Conservation (phyloP, 2,113 vertebrate species). For the Zosterops lateralis region DNA sequence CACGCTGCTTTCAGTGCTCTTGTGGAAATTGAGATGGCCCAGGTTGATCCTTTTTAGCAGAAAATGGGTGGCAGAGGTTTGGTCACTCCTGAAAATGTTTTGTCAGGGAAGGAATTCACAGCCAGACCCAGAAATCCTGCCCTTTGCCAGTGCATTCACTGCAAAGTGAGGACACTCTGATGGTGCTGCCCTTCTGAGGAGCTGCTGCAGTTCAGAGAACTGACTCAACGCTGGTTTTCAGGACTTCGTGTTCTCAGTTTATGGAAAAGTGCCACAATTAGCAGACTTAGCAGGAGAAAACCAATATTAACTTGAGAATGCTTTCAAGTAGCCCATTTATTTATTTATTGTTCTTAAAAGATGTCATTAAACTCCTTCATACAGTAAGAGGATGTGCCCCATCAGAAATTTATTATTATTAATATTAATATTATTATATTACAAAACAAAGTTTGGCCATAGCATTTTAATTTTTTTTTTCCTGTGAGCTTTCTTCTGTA, state of each 20-base stretch:
- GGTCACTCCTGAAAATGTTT: not conserved
- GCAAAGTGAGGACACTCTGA: not conserved
- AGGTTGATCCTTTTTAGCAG: not conserved
- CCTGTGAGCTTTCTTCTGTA: not conserved
- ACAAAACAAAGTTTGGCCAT: not conserved
- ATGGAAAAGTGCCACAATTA: not conserved
- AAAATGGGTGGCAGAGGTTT: not conserved
- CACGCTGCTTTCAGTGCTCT: not conserved
- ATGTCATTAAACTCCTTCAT: not conserved
- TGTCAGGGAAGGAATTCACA: not conserved
- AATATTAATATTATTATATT: not conserved
- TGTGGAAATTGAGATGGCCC: not conserved
- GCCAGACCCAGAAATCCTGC: not conserved
- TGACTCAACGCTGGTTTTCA: not conserved
- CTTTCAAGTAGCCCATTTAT: not conserved
- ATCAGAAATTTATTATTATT: not conserved
- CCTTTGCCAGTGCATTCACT: not conserved
- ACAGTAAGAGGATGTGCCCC: not conserved
- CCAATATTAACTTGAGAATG: not conserved
- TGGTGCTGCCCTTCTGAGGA: not conserved
- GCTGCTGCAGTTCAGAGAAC: not conserved
- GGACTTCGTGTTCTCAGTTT: not conserved
- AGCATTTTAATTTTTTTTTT: not conserved
- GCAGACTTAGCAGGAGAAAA: not conserved
- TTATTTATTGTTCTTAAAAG: slow-evolving; percentile 3